Evolutionary conservation across 2,113 vertebrate species (phyloP).

Genomic region (Pituophis catenifer): DNA sequence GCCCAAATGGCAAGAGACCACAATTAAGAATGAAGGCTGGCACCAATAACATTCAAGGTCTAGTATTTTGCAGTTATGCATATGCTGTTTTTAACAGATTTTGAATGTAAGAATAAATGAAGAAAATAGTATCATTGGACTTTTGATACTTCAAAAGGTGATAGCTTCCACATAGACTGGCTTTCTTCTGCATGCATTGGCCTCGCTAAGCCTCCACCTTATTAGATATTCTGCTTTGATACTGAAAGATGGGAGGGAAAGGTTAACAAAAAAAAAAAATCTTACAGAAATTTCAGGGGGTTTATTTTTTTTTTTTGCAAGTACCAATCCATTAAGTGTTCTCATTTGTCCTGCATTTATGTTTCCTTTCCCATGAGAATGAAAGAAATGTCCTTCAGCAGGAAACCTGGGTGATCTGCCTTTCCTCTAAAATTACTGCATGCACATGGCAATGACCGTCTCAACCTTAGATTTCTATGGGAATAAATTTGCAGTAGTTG

Average conservation of each 20-base stretch:
- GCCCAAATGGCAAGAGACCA: slow-evolving; percentile 28
- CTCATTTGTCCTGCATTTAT: neutral
- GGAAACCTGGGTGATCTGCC: neutral
- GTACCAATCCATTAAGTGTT: neutral
- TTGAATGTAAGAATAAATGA: slow-evolving; percentile 36
- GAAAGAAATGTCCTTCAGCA: neutral
- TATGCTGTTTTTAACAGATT: slow-evolving; percentile 34
- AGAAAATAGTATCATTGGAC: slow-evolving; percentile 16
- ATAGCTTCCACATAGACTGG: slow-evolving; percentile 47
- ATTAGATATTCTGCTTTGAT: slow-evolving; percentile 29
- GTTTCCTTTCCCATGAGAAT: neutral
- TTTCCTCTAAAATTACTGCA: neutral
- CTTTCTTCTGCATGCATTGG: neutral
- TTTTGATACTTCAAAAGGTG: neutral
- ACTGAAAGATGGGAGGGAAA: neutral
- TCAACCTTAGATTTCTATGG: neutral
- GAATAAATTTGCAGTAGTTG: neutral
- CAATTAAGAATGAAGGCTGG: slow-evolving; percentile 10
- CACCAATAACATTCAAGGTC: slow-evolving; percentile 25
- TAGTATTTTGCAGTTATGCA: slow-evolving; percentile 26
- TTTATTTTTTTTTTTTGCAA: neutral
- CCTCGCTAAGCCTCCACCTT: slow-evolving; percentile 23
- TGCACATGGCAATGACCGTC: neutral
- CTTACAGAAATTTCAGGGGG: neutral
- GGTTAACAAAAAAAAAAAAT: slow-evolving; percentile 3